These are phyloP conservation scores for Zaprionus taronus DNA, from an alignment of 1,140 invertebrate genomes.

Conservation along the genomic window DNA sequence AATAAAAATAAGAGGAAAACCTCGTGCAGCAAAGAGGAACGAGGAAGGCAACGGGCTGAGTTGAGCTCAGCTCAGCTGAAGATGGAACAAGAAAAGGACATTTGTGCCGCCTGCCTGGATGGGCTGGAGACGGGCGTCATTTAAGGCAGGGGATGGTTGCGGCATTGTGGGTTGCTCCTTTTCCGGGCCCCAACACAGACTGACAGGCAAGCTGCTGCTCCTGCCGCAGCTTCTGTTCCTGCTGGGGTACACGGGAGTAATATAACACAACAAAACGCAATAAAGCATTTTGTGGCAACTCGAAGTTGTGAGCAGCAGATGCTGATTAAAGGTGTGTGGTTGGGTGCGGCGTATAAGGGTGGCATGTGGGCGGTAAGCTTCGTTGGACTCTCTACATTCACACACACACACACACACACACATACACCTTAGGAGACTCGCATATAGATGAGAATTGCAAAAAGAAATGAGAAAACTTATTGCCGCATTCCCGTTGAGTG, in stretches of 20 bases:
- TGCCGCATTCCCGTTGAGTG: slow-evolving; percentile 61
- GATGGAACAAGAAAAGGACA: slow-evolving; percentile 71
- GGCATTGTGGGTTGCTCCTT: slow-evolving; percentile 3
- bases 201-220: slow-evolving; percentile 56
- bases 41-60: slow-evolving; percentile 2
- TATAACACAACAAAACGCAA: slow-evolving; percentile 83
- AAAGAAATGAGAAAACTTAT: slow-evolving; percentile 70
- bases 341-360: slow-evolving; percentile 33
- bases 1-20: slow-evolving; percentile 76
- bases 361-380: neutral
- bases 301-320: slow-evolving; percentile 82
- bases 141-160: slow-evolving; percentile 26
- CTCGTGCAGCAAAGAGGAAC: slow-evolving; percentile 8
- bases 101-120: slow-evolving; percentile 63
- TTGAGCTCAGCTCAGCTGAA: slow-evolving; percentile 13
- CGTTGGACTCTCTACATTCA: neutral
- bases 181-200: slow-evolving; percentile 46
- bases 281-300: slow-evolving; percentile 83
- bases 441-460: slow-evolving; percentile 45
- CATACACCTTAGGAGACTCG: slow-evolving; percentile 19
- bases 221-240: slow-evolving; percentile 18
- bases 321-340: slow-evolving; percentile 82
- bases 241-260: slow-evolving; percentile 71
- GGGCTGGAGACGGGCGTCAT: neutral
- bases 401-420: slow-evolving; percentile 7